phyloP scores from a whole-genome alignment of 2,888 invertebrate species.

The Tupiocoris notatus region DNA sequence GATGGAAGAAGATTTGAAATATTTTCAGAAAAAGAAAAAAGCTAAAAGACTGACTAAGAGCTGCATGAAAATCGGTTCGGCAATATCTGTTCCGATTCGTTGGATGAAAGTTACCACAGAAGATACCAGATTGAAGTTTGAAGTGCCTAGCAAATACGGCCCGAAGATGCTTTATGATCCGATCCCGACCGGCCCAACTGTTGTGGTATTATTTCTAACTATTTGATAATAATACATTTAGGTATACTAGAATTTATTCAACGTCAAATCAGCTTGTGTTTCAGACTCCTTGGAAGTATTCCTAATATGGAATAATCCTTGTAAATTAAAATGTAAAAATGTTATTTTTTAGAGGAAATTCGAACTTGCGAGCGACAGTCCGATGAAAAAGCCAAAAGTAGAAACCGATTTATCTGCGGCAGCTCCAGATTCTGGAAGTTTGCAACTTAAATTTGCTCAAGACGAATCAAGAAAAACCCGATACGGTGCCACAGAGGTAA shows the following conservation, averaged over 20 bases:
- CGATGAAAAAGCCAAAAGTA: not conserved
- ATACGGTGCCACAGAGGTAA: conserved; percentile 22
- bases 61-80: conserved; percentile 39
- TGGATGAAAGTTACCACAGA: conserved; percentile 45
- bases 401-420: not conserved
- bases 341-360: not conserved
- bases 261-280: no score
- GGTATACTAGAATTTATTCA: no score
- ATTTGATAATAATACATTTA: no score
- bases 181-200: no score
- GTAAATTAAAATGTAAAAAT: no score
- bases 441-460: conserved; percentile 17
- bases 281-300: not conserved
- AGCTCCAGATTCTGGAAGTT: not conserved
- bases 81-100: conserved; percentile 39
- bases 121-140: conserved; percentile 29
- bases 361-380: not conserved
- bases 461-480: conserved; percentile 30
- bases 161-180: not conserved
- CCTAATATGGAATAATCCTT: no score
- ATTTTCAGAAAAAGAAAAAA: conserved; percentile 43
- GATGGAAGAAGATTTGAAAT: conserved; percentile 41
- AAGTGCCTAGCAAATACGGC: not conserved
- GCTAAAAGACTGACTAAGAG: conserved; percentile 29
- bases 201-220: no score